A percentile compares a stretch with the other conserved stretches of the same genome.
Evolutionary conservation across 2,888 invertebrate genomes (phyloP).

Genomic region (Argyresthia goedartella): DNA sequence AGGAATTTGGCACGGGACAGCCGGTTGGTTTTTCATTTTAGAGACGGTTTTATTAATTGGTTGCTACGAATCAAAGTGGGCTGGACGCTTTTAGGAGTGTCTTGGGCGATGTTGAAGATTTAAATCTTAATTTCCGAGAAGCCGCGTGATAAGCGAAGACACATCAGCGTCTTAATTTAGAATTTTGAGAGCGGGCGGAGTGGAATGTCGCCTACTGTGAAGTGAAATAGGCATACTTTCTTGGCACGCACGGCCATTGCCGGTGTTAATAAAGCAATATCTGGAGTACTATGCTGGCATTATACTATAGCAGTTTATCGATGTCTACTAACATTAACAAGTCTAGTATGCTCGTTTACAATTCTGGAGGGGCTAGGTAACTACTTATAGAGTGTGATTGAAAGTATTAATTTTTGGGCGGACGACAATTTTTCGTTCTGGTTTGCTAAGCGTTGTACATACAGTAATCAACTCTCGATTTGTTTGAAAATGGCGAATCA

Average conservation of each 20-base stretch:
- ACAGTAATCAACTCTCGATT: too few relatives aligned
- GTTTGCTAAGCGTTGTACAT: slow-evolving; percentile 8
- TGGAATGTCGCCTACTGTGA: slow-evolving; percentile 24
- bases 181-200: slow-evolving; percentile 18
- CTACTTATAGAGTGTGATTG: slow-evolving; percentile 42
- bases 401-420: slow-evolving; percentile 32
- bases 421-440: slow-evolving; percentile 30
- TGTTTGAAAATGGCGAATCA: too few relatives aligned
- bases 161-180: slow-evolving; percentile 17
- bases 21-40: too few relatives aligned
- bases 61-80: too few relatives aligned
- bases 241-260: too few relatives aligned
- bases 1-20: too few relatives aligned
- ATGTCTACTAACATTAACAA: slow-evolving; percentile 67
- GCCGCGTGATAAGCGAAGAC: slow-evolving; percentile 16
- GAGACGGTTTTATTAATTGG: too few relatives aligned
- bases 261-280: too few relatives aligned
- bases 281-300: too few relatives aligned
- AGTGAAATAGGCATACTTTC: too few relatives aligned
- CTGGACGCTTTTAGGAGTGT: too few relatives aligned
- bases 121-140: slow-evolving; percentile 32
- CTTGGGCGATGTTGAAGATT: slow-evolving; percentile 9
- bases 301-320: slow-evolving; percentile 19
- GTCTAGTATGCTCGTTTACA: slow-evolving; percentile 50
- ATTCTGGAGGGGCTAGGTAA: slow-evolving; percentile 58